Base-by-base conservation (phyloP, 2,113 vertebrate species). In the Notothenia rossii region DNA sequence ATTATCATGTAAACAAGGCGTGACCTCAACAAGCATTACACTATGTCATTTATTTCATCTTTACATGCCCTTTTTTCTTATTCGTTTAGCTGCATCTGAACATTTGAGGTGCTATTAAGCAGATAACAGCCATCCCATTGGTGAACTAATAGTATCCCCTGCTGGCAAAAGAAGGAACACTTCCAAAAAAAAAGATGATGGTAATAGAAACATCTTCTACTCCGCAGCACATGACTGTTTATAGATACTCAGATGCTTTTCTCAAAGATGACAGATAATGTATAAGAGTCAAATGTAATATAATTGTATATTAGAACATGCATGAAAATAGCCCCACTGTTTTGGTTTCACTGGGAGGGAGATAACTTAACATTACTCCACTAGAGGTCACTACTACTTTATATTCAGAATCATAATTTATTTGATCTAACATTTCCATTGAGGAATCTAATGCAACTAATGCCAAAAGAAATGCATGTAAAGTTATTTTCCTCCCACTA, bases 121-220 rank as follows among this genome's bases (percentile, higher is more conserved):
- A 62, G 36, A 20, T 9, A 56, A 56, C 71, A 75, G 43, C 43
- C 33, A 71, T n/a, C 43, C 54, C 33, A 88, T 72, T 73, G 78
- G 79, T 93, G 91, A 74, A 72, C 53, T 85, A 81, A 90, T 81
- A 90, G 71, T 86, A 84, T 64, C 90, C 90, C 89, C 92, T 93
- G 87, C 92, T 90, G 93, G 93, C 76, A 65, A 66, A 65, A 84
- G 5, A 72, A 49, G 83, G 86, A 83, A 91, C 65, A 48, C 7
- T 29, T 79, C 18, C 62, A 72, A n/a, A 36, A 36, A 73, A 25
- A 72, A 8, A 66, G 29, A 29, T 29, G 3, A 45, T 58, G 64
- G 50, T 22, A 5, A 14, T 51, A n/a, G 67, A 45, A 61, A 49
- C 7, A 17, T 49, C 43, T 4, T 17, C 45, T 45, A 10, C 22